Conservation (phyloP, 2,888 invertebrate genomes). For the Caenorhabditis plicata region DNA sequence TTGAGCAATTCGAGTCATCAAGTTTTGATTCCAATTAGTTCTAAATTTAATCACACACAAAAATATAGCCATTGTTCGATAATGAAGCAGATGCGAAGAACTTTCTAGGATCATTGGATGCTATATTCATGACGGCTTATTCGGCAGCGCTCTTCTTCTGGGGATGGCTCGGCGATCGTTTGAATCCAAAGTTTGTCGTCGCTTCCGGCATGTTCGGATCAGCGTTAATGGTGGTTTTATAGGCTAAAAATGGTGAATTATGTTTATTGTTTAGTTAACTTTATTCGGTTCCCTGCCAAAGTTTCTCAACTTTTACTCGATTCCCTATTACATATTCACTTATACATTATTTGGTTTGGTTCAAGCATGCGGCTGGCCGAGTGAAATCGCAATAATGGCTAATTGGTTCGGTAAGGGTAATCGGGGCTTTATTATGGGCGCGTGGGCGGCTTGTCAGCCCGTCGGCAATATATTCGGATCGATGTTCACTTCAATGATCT, state of each 20-base stretch:
- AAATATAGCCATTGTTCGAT: conserved; percentile 48
- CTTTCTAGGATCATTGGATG: conserved; percentile 63
- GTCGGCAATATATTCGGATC: conserved; percentile 70
- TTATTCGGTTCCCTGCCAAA: conserved; percentile 69
- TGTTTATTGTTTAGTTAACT: conserved; percentile 64
- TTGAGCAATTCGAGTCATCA: conserved; percentile 36
- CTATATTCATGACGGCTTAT: conserved; percentile 63
- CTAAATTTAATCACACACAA: neutral
- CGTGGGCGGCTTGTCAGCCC: conserved; percentile 70
- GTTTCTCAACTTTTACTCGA: conserved; percentile 67
- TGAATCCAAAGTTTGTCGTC: conserved; percentile 67
- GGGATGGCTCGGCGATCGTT: conserved; percentile 69
- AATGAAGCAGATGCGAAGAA: conserved; percentile 53
- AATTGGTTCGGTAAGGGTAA: conserved; percentile 69
- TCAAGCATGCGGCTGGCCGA: conserved; percentile 70
- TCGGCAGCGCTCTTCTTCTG: conserved; percentile 68
- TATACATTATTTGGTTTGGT: conserved; percentile 69
- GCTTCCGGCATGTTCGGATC: conserved; percentile 68
- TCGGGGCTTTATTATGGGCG: conserved; percentile 68
- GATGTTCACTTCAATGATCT: conserved; percentile 66
- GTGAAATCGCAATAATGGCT: conserved; percentile 69
- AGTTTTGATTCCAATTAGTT: neutral
- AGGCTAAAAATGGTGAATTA: neutral
- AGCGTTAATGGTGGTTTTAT: conserved; percentile 65
- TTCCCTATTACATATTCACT: conserved; percentile 66